Conservation (phyloP, 2,797 vertebrate genomes). For the Chiroxiphia lanceolata region DNA sequence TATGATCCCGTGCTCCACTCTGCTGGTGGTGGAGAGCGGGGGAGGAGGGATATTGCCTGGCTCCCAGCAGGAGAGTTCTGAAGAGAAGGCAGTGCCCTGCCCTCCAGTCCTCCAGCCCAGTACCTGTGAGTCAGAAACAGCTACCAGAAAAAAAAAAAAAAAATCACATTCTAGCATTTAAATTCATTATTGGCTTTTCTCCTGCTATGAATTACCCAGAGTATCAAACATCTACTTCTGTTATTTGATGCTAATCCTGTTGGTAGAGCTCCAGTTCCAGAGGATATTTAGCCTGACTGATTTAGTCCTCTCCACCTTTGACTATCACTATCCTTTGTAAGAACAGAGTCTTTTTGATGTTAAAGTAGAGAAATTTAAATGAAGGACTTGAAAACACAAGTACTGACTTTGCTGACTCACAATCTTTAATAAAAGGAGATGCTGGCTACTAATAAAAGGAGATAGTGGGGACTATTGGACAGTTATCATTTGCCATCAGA, state of each 20-base stretch:
- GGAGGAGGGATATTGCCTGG: neutral
- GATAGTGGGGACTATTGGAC: neutral
- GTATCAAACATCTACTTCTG: constrained; percentile 65
- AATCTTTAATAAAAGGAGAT: neutral
- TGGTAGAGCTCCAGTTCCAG: neutral
- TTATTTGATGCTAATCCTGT: constrained; percentile 68
- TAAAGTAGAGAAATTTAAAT: neutral
- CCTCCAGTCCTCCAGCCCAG: neutral
- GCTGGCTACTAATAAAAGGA: neutral
- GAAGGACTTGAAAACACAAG: constrained; percentile 3
- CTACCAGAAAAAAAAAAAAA: neutral
- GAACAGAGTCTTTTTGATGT: constrained; percentile 6
- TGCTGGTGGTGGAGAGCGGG: neutral
- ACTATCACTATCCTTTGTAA: neutral
- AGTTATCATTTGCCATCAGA: neutral
- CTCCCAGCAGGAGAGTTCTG: constrained; percentile 1
- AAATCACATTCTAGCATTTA: neutral
- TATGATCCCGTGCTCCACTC: neutral
- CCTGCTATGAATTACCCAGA: constrained; percentile 2
- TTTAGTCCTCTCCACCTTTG: constrained; percentile 9
- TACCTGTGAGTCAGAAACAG: neutral
- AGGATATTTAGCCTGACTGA: constrained; percentile 33
- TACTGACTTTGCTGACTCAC: neutral
- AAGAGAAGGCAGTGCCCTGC: neutral
- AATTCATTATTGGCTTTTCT: constrained; percentile 24